Percentiles rank a stretch among this genome's conserved stretches.
These are phyloP conservation scores for Mixornis gularis DNA, from an alignment of 2,113 vertebrate species.

Conservation along the genomic window DNA sequence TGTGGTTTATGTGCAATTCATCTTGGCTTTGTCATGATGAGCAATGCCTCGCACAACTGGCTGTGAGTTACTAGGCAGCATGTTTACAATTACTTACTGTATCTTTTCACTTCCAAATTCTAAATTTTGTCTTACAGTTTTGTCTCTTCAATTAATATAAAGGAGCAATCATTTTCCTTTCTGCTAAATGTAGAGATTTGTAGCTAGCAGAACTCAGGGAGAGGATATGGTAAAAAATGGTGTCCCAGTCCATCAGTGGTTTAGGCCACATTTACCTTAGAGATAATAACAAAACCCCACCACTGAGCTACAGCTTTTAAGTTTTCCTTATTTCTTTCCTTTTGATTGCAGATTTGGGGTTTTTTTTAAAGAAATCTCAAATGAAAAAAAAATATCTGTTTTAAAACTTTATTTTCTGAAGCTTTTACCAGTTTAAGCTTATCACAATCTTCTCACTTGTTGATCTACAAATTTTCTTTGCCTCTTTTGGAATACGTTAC, in stretches of 20 bases:
- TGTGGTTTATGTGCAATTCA: background rate
- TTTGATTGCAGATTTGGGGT: background rate
- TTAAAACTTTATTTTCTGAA: background rate
- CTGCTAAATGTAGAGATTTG: background rate
- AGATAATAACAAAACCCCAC: background rate
- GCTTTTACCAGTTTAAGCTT: background rate
- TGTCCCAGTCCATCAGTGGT: background rate
- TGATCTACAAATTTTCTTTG: background rate
- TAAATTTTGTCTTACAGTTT: background rate
- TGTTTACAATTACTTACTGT: background rate
- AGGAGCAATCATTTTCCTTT: background rate
- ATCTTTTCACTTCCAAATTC: background rate
- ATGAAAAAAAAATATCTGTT: background rate
- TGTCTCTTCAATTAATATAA: background rate
- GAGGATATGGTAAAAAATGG: background rate
- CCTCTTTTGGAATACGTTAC: background rate
- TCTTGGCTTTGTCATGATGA: background rate
- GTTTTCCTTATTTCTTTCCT: background rate
- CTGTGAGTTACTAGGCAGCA: background rate
- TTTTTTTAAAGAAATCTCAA: background rate
- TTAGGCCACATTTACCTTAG: background rate
- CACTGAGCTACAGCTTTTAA: background rate
- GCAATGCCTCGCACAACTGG: background rate
- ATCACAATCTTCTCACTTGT: background rate
- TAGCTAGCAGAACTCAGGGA: background rate